Evolutionary conservation across 2,888 invertebrate genomes (phyloP), one percentile per base, ranked within the genome.

Genomic region (Brachylomia viminalis): DNA sequence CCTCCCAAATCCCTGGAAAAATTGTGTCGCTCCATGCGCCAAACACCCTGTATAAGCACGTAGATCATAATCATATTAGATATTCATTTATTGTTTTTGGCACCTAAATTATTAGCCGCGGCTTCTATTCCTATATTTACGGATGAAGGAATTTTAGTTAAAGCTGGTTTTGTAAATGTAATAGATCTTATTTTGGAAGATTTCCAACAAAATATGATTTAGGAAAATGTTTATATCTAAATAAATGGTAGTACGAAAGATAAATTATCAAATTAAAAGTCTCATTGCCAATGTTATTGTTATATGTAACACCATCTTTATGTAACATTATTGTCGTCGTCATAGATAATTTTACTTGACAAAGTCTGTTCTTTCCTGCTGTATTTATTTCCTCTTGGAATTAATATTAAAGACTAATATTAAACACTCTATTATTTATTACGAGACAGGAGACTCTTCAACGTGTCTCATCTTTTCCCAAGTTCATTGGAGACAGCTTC

Each of bases 301-400:
- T 15, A 17, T 27, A 59, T 42, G 49, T 49, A 49, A 49, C 20
- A 33, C 17, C 8, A 76, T 58, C 23, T 30, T n/a, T n/a, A n/a
- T n/a, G n/a, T n/a, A n/a, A 7, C 3, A 30, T 0, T 1, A n/a
- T 30, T n/a, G 30, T 2, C 52, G 23, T 58, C 33, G 23, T 13
- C 33, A 45, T 78, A 23, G 11, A 78, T 54, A 6, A 47, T 78
- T 66, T 33, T 23, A 15, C 15, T 3, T 65, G 17, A 27, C 23
- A 54, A 42, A 42, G 1, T 42, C 42, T 42, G 42, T 42, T 10
- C 10, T 42, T 10, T 42, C 10, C n/a, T n/a, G n/a, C n/a, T n/a
- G n/a, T n/a, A n/a, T n/a, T n/a, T n/a, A n/a, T n/a, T n/a, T n/a
- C n/a, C n/a, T n/a, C n/a, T n/a, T n/a, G n/a, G n/a, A n/a, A n/a